These are phyloP conservation scores for Montifringilla adamsi DNA, from an alignment of 2,113 vertebrate species.

Conservation along the genomic window DNA sequence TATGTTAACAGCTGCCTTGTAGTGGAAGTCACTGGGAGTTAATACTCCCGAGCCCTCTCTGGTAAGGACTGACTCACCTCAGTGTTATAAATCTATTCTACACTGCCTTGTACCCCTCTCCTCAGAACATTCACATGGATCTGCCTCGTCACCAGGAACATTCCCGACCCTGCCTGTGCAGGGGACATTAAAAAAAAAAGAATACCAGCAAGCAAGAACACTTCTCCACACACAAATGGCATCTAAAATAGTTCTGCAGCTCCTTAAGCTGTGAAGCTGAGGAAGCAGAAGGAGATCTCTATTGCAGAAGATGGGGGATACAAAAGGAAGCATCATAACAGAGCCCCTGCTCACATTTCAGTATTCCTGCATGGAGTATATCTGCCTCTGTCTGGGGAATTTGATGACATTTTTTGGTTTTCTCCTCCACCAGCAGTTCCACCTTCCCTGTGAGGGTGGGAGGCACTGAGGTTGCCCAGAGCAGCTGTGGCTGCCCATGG, in stretches of 20 bases:
- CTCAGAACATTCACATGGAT: background rate
- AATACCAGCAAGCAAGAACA: background rate
- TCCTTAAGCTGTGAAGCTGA: background rate
- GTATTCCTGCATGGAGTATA: background rate
- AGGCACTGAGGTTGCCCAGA: background rate
- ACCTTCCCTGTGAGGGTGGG: background rate
- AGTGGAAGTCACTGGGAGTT: background rate
- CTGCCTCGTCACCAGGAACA: background rate
- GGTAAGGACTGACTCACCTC: background rate
- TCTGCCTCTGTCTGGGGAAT: background rate
- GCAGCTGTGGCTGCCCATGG: background rate
- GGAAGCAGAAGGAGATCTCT: background rate
- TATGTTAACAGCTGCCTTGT: conserved; percentile 28
- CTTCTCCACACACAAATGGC: background rate
- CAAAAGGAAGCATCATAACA: background rate
- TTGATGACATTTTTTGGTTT: background rate
- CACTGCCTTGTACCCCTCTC: background rate
- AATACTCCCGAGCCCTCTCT: background rate
- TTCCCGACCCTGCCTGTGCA: background rate
- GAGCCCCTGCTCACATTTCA: background rate
- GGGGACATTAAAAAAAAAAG: background rate
- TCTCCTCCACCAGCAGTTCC: background rate
- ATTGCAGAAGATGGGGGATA: background rate
- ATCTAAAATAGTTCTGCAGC: background rate
- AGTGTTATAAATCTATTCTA: background rate